Base-by-base conservation (phyloP, 2,888 invertebrate genomes). In the Teleiodes luculella region DNA sequence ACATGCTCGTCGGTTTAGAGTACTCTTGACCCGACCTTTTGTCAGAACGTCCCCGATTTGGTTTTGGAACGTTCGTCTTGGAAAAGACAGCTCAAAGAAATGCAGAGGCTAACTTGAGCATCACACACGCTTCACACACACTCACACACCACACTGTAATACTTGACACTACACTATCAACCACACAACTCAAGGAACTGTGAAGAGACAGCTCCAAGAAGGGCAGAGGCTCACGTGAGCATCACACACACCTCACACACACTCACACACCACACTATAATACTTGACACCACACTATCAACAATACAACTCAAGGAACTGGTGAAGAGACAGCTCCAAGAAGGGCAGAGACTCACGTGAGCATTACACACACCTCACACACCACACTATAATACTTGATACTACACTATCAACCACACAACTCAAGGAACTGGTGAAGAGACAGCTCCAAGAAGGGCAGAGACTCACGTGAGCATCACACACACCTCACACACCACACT, bases 141-240 rank as follows among this genome's bases (percentile, higher is more conserved):
- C n/a, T n/a, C n/a, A n/a, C n/a, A n/a, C n/a, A n/a, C n/a, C n/a
- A n/a, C n/a, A n/a, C n/a, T n/a, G n/a, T 24, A 65, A 92, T 92
- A 74, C 84, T 4, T 24, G 24, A 24, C 24, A 4, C 24, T n/a
- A 6, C 24, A 4, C 24, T 4, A 3, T 24, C 76, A 78, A 83
- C 52, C 83, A 91, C 52, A 89, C 91, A 57, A 91, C 91, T 65
- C 92, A 92, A 74, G 85, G 86, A 50, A 89, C 91, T 58, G 89
- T 93, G 60, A 90, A 91, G 63, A 81, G 91, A 41, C 91, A 93
- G 76, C 89, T 95, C 70, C 81, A 87, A 57, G 91, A 91, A 58
- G 94, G 95, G 43, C 90, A 92, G 79, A 89, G 91, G 65, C 91
- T 95, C 64, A 93, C 94, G 94, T 94, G 61, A 82, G 91, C 84